Conservation (phyloP, 2,888 invertebrate species). For the Heteropelma amictum region DNA sequence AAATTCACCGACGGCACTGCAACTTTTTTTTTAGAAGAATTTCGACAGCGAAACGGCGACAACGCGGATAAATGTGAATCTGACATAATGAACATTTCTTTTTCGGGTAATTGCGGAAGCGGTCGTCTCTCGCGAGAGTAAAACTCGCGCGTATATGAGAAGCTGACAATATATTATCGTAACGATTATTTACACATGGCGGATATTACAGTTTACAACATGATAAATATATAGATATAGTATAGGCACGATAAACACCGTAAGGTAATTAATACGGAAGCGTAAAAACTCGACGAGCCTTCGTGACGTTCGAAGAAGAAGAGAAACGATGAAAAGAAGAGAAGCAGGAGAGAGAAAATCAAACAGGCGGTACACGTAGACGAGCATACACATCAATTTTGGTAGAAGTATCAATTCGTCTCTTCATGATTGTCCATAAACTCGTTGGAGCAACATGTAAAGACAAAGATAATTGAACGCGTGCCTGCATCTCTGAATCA, state of each 20-base stretch:
- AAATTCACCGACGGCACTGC: too few relatives aligned
- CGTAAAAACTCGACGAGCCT: slow-evolving; percentile 28
- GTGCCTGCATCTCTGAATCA: not conserved
- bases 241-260: not conserved
- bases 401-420: too few relatives aligned
- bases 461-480: too few relatives aligned
- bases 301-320: slow-evolving; percentile 20
- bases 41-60: too few relatives aligned
- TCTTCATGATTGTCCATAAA: too few relatives aligned
- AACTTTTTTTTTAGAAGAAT: too few relatives aligned
- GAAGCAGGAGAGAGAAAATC: slow-evolving; percentile 6
- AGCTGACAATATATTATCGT: slow-evolving; percentile 46
- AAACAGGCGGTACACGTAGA: too few relatives aligned
- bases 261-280: slow-evolving; percentile 23
- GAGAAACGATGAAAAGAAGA: slow-evolving; percentile 31
- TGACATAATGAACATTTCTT: too few relatives aligned
- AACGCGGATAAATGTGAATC: too few relatives aligned
- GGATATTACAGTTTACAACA: slow-evolving; percentile 38
- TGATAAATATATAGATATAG: slow-evolving; percentile 41
- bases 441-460: too few relatives aligned
- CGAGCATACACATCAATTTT: too few relatives aligned
- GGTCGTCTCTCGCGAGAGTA: not conserved
- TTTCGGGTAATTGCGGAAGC: too few relatives aligned
- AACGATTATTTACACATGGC: slow-evolving; percentile 52
- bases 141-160: slow-evolving; percentile 24